Conservation (phyloP, 2,113 vertebrate genomes). For the Leucopsar rothschildi region DNA sequence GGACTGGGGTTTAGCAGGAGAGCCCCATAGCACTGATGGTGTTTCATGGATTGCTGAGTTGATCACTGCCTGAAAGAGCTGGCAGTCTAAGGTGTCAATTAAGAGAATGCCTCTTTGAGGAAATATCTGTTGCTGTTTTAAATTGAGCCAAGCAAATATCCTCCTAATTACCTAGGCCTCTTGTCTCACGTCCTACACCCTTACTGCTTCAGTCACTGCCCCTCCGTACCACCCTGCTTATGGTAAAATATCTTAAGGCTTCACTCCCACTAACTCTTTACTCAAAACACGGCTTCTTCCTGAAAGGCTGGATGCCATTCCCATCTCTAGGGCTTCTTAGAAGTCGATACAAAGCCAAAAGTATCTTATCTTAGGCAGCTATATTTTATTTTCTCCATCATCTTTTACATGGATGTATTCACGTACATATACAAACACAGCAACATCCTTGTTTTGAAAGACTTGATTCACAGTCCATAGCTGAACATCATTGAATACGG, state of each 20-base stretch:
- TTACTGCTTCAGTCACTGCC: neutral
- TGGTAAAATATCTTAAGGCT: neutral
- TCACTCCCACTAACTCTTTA: neutral
- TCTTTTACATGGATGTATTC: neutral
- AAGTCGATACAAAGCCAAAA: neutral
- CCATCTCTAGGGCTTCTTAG: neutral
- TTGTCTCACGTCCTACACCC: neutral
- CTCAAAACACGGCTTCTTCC: neutral
- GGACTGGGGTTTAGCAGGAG: fast-evolving
- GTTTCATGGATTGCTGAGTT: fast-evolving
- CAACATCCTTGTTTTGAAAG: neutral
- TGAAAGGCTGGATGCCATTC: neutral
- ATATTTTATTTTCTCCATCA: neutral
- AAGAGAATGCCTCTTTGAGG: neutral
- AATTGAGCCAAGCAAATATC: neutral
- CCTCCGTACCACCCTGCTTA: neutral
- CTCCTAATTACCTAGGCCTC: neutral
- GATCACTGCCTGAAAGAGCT: neutral
- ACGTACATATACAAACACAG: fast-evolving
- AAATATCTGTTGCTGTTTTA: neutral
- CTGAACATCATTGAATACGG: neutral
- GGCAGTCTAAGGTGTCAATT: neutral
- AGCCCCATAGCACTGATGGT: fast-evolving
- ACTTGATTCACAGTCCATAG: neutral
- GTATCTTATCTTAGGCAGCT: neutral